Evolutionary conservation across 2,113 vertebrate species (phyloP).

Genomic region (Pipra filicauda): DNA sequence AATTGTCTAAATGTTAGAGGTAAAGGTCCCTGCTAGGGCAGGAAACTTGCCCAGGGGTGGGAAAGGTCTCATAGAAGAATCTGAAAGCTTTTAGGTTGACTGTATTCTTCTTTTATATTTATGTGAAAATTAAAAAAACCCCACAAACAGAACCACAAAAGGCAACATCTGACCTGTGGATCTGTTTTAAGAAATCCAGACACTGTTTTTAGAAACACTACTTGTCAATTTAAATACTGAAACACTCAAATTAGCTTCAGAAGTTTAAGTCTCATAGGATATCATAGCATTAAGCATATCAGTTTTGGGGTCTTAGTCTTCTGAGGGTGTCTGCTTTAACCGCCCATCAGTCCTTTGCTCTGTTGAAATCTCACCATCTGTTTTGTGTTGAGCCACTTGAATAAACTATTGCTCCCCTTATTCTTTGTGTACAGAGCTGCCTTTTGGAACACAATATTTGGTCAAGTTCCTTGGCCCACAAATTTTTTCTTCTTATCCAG

Average conservation of each 20-base stretch:
- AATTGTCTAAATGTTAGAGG: background rate
- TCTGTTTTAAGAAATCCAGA: background rate
- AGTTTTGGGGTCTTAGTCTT: background rate
- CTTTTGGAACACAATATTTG: conserved; percentile 44
- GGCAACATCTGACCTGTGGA: background rate
- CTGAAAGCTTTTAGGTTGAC: background rate
- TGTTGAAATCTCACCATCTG: conserved; percentile 52
- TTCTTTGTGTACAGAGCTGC: conserved; percentile 35
- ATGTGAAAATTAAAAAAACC: background rate
- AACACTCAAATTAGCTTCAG: background rate
- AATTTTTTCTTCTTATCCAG: conserved; percentile 36
- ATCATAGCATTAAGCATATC: background rate
- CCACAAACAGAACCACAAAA: background rate
- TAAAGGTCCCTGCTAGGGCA: background rate
- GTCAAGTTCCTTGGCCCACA: conserved; percentile 35
- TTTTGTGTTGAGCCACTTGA: conserved; percentile 34
- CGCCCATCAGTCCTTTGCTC: background rate
- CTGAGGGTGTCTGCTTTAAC: background rate
- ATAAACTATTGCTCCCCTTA: conserved; percentile 27
- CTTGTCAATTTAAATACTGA: background rate
- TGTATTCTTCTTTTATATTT: background rate
- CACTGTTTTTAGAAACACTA: background rate
- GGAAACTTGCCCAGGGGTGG: background rate
- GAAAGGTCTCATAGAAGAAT: background rate
- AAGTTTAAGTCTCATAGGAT: background rate